phyloP scores from a whole-genome alignment of 2,888 invertebrate genomes.

The Endotricha flammealis region DNA sequence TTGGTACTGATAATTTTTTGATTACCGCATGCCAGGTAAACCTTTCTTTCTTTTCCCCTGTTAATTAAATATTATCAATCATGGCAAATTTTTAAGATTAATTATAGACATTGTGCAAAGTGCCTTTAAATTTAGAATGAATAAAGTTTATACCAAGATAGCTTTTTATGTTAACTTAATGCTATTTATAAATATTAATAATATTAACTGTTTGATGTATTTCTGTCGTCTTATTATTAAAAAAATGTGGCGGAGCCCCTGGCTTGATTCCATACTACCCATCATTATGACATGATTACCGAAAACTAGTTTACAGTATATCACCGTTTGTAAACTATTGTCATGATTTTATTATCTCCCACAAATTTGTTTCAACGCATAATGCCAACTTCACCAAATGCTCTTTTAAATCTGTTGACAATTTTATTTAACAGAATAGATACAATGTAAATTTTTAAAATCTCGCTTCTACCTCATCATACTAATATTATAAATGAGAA shows the following conservation, averaged over 20 bases:
- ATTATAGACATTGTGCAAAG: slow-evolving; percentile 74
- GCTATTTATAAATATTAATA: slow-evolving; percentile 77
- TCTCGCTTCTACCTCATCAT: too few species aligned
- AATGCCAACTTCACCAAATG: too few species aligned
- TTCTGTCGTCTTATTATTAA: slow-evolving; percentile 35
- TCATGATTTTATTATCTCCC: too few species aligned
- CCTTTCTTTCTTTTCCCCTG: neutral
- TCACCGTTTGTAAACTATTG: too few species aligned
- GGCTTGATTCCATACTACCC: neutral
- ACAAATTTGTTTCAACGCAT: too few species aligned
- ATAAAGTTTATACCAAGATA: slow-evolving; percentile 77
- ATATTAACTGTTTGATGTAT: slow-evolving; percentile 77
- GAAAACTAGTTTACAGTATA: too few species aligned
- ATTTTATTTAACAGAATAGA: too few species aligned
- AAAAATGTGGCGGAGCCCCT: too few species aligned
- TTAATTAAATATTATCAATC: slow-evolving; percentile 34
- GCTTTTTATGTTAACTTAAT: slow-evolving; percentile 77
- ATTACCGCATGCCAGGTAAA: slow-evolving; percentile 1
- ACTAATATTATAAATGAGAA: too few species aligned
- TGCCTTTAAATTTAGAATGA: slow-evolving; percentile 75
- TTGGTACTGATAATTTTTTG: slow-evolving; percentile 13
- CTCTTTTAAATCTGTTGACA: neutral
- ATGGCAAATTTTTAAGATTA: slow-evolving; percentile 60
- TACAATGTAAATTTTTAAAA: neutral
- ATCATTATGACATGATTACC: too few species aligned